Conservation (phyloP, 23 tunicate species). For the Trididemnum nubilum region DNA sequence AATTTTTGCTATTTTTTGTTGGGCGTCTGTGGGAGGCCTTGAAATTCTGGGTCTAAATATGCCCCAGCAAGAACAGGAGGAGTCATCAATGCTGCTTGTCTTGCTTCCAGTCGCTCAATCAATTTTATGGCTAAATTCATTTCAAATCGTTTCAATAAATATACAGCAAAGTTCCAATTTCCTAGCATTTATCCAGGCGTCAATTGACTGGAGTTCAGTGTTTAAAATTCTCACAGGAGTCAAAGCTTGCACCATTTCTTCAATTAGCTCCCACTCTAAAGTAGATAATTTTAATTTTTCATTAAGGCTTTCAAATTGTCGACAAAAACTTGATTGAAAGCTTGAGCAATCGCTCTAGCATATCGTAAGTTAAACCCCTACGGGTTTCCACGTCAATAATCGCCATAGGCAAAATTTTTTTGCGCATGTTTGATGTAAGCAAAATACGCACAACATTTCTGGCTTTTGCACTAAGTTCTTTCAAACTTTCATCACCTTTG, state of each 20-base stretch:
- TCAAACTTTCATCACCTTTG: not conserved
- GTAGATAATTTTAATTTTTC: not conserved
- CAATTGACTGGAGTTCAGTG: not conserved
- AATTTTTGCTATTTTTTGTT: not conserved
- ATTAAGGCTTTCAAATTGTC: not conserved
- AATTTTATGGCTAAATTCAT: not conserved
- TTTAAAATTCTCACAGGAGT: not conserved
- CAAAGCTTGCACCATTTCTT: not conserved
- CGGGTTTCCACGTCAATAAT: slow-evolving; percentile 9
- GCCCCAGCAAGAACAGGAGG: not conserved
- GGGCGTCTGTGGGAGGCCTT: not conserved
- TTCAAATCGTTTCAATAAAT: not conserved
- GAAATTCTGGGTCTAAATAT: slow-evolving; percentile 1
- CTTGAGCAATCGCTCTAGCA: not conserved
- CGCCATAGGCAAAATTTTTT: slow-evolving; percentile 2
- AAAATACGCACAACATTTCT: slow-evolving; percentile 2
- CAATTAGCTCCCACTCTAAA: not conserved
- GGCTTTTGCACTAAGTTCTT: not conserved
- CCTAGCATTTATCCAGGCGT: slow-evolving; percentile 12
- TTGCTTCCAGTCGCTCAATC: not conserved
- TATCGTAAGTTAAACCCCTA: slow-evolving; percentile 11
- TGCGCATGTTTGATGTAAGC: slow-evolving; percentile 9
- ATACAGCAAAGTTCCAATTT: slow-evolving; percentile 1
- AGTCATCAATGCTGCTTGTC: not conserved
- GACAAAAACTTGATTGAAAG: slow-evolving; percentile 1